Evolutionary conservation across 2,797 vertebrate genomes (phyloP).

Genomic region (Brachymystax lenok): DNA sequence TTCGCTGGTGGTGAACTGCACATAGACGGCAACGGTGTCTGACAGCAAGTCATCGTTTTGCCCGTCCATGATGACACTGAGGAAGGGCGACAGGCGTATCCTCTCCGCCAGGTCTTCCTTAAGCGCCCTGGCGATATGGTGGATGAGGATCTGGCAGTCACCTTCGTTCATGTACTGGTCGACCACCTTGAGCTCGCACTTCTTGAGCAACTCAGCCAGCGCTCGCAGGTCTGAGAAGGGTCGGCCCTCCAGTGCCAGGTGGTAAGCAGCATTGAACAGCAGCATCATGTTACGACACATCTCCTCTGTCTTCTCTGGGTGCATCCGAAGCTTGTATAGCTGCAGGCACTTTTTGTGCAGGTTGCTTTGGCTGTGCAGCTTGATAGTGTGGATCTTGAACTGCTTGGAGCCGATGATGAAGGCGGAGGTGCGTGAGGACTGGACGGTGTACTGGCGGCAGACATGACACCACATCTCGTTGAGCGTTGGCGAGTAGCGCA

Average conservation of each 20-base stretch:
- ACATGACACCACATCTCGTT: constrained; percentile 99
- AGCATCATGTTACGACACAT: constrained; percentile 96
- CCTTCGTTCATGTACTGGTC: constrained; percentile 98
- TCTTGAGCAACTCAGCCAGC: constrained; percentile 90
- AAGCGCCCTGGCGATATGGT: constrained; percentile 88
- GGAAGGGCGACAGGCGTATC: constrained; percentile 89
- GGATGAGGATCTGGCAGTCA: constrained; percentile 92
- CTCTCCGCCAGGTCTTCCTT: constrained; percentile 92
- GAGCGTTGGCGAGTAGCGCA: constrained; percentile 91
- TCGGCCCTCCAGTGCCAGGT: constrained; percentile 89
- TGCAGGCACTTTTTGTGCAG: constrained; percentile 98
- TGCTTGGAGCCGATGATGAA: constrained; percentile 98
- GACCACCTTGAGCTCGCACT: constrained; percentile 94
- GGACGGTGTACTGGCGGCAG: constrained; percentile 96
- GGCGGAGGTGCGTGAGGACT: constrained; percentile 94
- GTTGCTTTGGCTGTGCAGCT: constrained; percentile 98
- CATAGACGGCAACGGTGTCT: constrained; percentile 89
- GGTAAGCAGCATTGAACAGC: constrained; percentile 94
- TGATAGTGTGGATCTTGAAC: constrained; percentile 98
- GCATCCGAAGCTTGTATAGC: constrained; percentile 96
- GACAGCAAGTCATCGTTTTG: constrained; percentile 89
- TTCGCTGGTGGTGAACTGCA: constrained; percentile 89
- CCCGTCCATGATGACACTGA: constrained; percentile 92
- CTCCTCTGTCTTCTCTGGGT: constrained; percentile 96
- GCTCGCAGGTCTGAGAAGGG: constrained; percentile 92